Percentiles rank a stretch among this genome's conserved stretches.
These are phyloP conservation scores for Pegoplata infirma DNA, from an alignment of 2,888 invertebrate species.

Conservation along the genomic window DNA sequence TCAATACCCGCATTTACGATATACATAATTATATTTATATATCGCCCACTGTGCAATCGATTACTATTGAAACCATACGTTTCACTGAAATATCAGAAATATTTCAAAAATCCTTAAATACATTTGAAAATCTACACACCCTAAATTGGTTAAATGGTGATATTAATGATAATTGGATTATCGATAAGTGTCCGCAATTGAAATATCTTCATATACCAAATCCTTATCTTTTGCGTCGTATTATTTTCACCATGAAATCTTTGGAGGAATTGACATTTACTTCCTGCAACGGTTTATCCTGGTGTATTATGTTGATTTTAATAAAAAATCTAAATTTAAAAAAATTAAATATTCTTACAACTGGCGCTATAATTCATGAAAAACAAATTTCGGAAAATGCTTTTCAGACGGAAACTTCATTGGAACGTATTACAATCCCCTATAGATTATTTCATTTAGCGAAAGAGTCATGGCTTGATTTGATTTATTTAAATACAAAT, in stretches of 20 bases:
- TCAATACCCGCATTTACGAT: conserved; percentile 23
- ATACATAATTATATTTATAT: conserved; percentile 38
- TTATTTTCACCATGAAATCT: not conserved
- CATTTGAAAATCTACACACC: conserved; percentile 8
- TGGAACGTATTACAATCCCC: conserved; percentile 28
- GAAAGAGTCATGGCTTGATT: conserved; percentile 30
- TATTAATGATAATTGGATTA: conserved; percentile 45
- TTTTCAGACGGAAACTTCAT: conserved; percentile 4
- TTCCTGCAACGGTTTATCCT: conserved; percentile 21
- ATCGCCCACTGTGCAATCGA: conserved; percentile 13
- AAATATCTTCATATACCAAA: conserved; percentile 20
- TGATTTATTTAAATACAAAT: conserved; percentile 22
- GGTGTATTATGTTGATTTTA: conserved; percentile 30
- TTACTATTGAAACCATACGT: conserved; percentile 38
- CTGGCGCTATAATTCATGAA: not conserved
- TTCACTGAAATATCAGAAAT: conserved; percentile 39
- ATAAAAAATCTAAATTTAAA: conserved; percentile 8
- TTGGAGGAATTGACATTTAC: conserved; percentile 32
- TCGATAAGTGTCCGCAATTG: conserved; percentile 44
- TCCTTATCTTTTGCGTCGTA: conserved; percentile 22
- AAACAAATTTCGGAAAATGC: not conserved
- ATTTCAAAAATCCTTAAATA: conserved; percentile 47
- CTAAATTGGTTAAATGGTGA: conserved; percentile 38
- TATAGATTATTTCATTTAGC: conserved; percentile 22
- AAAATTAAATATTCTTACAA: conserved; percentile 8